Base-by-base conservation (phyloP, 1,140 invertebrate genomes). In the Amyelois transitella region DNA sequence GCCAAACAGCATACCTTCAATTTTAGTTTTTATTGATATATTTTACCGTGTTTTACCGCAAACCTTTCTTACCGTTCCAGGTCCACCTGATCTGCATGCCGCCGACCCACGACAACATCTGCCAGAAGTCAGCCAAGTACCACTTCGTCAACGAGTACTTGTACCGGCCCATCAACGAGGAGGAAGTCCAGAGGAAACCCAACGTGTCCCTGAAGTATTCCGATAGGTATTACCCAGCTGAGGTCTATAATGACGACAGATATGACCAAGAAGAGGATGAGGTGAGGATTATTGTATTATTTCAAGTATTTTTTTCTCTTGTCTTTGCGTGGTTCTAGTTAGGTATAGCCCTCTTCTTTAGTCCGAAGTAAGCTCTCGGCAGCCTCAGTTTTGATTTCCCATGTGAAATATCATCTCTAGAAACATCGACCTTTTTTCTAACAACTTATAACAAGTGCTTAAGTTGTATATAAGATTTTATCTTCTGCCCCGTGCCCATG, bases 1-100 rank as follows among this genome's bases (percentile, higher is more conserved):
- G n/a, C n/a, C n/a, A n/a, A n/a, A n/a, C n/a, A n/a, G n/a, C n/a
- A n/a, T n/a, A n/a, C n/a, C n/a, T n/a, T n/a, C n/a, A n/a, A n/a
- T n/a, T n/a, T n/a, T n/a, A n/a, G n/a, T n/a, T n/a, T n/a, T n/a
- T n/a, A n/a, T n/a, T 24, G 4, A 5, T 28, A 28, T 28, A 10
- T 28, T 28, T 28, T 28, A 19, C 22, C 19, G 20, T 21, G n/a
- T 28, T 14, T 25, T n/a, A 8, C 0, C 12, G 1, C 22, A 17
- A 44, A 44, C 43, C n/a, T 17, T 45, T 3, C 18, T n/a, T 22
- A 47, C 19, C 43, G 53, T 44, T 57, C 51, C 85, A 94, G 92
- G 95, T 97, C 17, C 96, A 98, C 75, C 81, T 98, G 44, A 97
- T 97, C 73, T 98, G 96, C 77, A 97, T 97, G 93, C 96, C 96